phyloP scores from a whole-genome alignment of 2,113 vertebrate species.

The Sinocyclocheilus anshuiensis region DNA sequence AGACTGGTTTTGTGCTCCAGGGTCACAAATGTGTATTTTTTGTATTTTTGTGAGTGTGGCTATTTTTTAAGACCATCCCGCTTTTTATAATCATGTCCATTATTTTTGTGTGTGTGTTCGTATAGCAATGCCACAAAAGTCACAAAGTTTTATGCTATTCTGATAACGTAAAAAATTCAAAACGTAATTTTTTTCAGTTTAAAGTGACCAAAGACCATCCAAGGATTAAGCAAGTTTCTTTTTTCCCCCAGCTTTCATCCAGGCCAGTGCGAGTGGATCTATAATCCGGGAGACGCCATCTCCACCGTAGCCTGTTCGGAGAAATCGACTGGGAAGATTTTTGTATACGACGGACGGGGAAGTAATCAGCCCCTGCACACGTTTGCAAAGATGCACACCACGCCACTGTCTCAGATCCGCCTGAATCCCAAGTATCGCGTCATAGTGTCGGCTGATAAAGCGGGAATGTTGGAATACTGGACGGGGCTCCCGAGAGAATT shows the following conservation, averaged over 20 bases:
- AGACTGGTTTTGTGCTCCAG: too few species aligned
- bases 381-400: constrained; percentile 90
- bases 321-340: constrained; percentile 95
- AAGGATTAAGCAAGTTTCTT: neutral
- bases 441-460: constrained; percentile 92
- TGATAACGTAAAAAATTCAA: neutral
- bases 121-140: neutral
- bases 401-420: constrained; percentile 88
- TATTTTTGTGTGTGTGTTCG: neutral
- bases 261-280: constrained; percentile 95
- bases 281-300: constrained; percentile 95
- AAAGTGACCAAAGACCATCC: neutral
- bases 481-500: constrained; percentile 91
- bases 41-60: neutral
- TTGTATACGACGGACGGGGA: constrained; percentile 93
- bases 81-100: neutral
- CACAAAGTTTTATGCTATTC: neutral
- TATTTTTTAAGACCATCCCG: neutral
- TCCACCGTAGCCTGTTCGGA: constrained; percentile 94
- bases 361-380: constrained; percentile 85
- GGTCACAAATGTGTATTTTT: neutral
- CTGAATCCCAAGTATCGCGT: constrained; percentile 87
- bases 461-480: constrained; percentile 98
- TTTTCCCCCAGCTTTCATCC: constrained; percentile 82
- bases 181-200: neutral